These are phyloP conservation scores for Hemicordylus capensis DNA, from an alignment of 2,113 vertebrate genomes.

Conservation along the genomic window DNA sequence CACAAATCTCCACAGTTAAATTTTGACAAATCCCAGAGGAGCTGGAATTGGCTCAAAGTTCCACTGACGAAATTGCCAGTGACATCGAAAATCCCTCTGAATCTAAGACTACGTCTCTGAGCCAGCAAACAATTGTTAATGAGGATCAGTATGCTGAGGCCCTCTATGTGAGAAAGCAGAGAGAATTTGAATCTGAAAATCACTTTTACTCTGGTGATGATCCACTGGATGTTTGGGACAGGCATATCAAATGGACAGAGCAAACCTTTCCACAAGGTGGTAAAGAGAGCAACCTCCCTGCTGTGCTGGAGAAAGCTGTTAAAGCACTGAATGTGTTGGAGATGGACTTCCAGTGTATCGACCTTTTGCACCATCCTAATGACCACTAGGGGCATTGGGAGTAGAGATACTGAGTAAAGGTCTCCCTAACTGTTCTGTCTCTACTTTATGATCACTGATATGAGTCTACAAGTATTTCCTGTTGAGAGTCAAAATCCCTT, in stretches of 20 bases:
- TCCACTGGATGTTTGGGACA: slow-evolving; percentile 83
- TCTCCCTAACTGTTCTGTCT: no score
- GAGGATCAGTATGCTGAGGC: no score
- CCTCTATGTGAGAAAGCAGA: no score
- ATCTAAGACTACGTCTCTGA: no score
- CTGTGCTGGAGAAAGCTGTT: slow-evolving; percentile 86
- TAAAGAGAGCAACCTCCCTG: slow-evolving; percentile 88
- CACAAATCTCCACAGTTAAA: slow-evolving; percentile 74
- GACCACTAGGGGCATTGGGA: no score
- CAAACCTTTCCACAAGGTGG: slow-evolving; percentile 93
- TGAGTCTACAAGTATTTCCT: no score
- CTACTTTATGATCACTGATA: no score
- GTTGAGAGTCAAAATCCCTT: no score
- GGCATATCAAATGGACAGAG: slow-evolving; percentile 94
- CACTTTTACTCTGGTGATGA: slow-evolving; percentile 82
- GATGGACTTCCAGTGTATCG: no score
- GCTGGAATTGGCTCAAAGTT: slow-evolving; percentile 66
- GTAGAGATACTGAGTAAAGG: no score
- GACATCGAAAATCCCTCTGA: slow-evolving; percentile 49
- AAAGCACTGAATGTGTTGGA: slow-evolving; percentile 85
- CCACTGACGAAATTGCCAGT: slow-evolving; percentile 39
- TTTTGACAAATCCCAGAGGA: slow-evolving; percentile 73
- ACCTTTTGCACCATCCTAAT: no score
- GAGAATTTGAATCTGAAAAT: slow-evolving; percentile 83
- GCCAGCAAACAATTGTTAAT: no score